phyloP scores from a whole-genome alignment of 2,797 vertebrate species.

The Carduelis carduelis region DNA sequence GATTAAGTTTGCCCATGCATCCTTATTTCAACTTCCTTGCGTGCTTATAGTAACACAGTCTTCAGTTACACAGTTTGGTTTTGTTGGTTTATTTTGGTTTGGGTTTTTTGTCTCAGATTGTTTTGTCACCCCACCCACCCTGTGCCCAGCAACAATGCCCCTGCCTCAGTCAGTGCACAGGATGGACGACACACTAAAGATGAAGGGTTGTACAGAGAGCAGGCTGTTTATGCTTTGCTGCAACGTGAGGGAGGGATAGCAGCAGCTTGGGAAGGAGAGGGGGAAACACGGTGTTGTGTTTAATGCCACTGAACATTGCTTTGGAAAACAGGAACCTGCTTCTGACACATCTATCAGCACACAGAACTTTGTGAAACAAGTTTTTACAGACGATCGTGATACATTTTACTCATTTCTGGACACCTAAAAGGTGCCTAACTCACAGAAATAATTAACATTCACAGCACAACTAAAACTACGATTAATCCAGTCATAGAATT shows the following conservation, averaged over 20 bases:
- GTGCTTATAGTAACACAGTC: background rate
- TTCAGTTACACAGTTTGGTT: background rate
- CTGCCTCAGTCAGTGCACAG: constrained; percentile 68
- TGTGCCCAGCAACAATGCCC: background rate
- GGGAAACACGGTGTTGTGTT: background rate
- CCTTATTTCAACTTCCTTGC: constrained; percentile 26
- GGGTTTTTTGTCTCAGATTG: background rate
- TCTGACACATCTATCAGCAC: background rate
- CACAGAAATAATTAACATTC: constrained; percentile 15
- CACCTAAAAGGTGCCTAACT: background rate
- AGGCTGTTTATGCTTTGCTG: background rate
- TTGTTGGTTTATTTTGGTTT: background rate
- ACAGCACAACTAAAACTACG: background rate
- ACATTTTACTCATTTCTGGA: background rate
- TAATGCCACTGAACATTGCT: background rate
- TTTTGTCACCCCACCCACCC: background rate
- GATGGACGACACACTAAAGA: constrained; percentile 49
- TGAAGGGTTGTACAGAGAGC: background rate
- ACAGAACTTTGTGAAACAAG: background rate
- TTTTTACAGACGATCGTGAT: background rate
- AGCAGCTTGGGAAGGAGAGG: background rate
- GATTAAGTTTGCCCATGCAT: constrained; percentile 55
- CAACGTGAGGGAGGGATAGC: background rate
- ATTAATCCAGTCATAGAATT: background rate
- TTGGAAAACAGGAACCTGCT: background rate